Evolutionary conservation across 2,113 vertebrate species (phyloP).

Genomic region (Hystrix brachyura): DNA sequence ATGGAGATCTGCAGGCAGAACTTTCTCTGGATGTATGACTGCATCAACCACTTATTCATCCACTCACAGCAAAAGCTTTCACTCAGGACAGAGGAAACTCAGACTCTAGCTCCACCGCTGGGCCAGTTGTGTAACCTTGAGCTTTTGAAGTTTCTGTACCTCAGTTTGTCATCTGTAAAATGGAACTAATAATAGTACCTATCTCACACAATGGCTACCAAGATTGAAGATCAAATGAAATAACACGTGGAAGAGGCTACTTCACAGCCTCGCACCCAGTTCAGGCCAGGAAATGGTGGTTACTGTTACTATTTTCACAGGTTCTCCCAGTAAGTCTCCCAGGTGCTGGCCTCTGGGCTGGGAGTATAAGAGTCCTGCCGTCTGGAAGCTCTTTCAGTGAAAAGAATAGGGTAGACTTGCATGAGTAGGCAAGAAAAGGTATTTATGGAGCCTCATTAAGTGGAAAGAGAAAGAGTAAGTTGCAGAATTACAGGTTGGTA

Average conservation of each 20-base stretch:
- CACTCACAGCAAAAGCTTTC: constrained; percentile 26
- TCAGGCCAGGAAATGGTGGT: not conserved
- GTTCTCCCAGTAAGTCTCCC: not conserved
- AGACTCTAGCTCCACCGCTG: not conserved
- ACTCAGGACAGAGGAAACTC: constrained; percentile 1
- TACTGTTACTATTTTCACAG: not conserved
- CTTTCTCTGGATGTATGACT: not conserved
- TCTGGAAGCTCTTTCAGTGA: not conserved
- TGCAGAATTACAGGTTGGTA: not conserved
- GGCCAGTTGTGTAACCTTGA: not conserved
- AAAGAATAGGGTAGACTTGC: constrained; percentile 29
- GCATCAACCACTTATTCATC: not conserved
- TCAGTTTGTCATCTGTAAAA: constrained; percentile 60
- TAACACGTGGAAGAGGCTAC: constrained; percentile 35
- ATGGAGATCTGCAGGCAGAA: not conserved
- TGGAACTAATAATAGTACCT: not conserved
- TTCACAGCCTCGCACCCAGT: not conserved
- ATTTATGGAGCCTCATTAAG: not conserved
- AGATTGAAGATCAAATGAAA: not conserved
- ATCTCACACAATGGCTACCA: not conserved
- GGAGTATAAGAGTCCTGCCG: not conserved
- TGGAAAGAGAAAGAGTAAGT: constrained; percentile 2
- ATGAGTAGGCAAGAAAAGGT: not conserved
- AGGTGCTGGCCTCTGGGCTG: not conserved
- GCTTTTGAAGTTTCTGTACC: constrained; percentile 45